Evolutionary conservation across 64 coral and sea anemone genomes (phyloP).

Genomic region (Dendrophyllia cribrosa): DNA sequence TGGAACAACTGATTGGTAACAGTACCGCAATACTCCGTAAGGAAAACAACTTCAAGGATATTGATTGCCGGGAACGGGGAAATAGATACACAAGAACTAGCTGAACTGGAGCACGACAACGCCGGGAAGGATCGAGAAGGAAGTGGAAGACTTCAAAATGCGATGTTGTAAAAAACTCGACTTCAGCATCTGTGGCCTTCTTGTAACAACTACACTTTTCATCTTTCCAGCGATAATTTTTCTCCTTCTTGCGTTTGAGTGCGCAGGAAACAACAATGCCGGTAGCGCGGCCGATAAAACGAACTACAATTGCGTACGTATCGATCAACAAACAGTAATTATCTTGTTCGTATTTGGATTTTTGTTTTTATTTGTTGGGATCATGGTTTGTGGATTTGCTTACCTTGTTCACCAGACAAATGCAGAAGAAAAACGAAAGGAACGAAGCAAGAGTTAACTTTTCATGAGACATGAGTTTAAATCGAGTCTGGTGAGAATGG

Average conservation of each 20-base stretch:
- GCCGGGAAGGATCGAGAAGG: background rate
- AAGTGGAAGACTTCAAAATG: background rate
- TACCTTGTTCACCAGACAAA: constrained; percentile 2
- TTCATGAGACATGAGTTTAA: background rate
- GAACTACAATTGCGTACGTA: background rate
- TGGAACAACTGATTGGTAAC: too few relatives aligned
- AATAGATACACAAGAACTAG: background rate
- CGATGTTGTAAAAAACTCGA: background rate
- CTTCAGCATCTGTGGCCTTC: constrained; percentile 17
- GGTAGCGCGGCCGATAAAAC: background rate
- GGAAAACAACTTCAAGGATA: too few relatives aligned
- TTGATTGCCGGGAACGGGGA: too few relatives aligned
- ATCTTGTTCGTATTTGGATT: constrained; percentile 4
- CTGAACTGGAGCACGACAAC: background rate
- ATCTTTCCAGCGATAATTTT: background rate
- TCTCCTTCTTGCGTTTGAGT: background rate
- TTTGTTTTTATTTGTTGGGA: background rate
- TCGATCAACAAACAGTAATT: background rate
- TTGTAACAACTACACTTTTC: background rate
- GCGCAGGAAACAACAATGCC: background rate
- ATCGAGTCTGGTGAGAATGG: too few relatives aligned
- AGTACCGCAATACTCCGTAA: too few relatives aligned
- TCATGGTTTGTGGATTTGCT: constrained; percentile 4
- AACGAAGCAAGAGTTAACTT: background rate
- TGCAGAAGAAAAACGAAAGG: background rate